Conservation (phyloP, 2,888 invertebrate species). For the Coremacera marginata region DNA sequence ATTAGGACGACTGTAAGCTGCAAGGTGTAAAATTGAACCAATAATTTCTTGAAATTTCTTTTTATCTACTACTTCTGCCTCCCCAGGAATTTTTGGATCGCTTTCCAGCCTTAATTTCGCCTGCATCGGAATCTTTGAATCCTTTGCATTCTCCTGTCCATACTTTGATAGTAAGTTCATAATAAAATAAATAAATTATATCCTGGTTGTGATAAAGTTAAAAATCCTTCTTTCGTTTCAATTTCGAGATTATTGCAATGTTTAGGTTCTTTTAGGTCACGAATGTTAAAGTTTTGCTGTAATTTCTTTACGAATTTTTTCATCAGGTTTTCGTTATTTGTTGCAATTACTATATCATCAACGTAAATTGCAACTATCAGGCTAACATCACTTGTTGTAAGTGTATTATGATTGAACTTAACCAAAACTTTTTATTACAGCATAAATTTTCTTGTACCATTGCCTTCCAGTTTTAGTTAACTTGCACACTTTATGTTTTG, state of each 20-base stretch:
- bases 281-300: constrained; percentile 26
- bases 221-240: background rate
- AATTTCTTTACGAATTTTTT: constrained; percentile 17
- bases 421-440: constrained; percentile 19
- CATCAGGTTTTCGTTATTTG: constrained; percentile 17
- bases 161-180: constrained; percentile 1
- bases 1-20: background rate
- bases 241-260: constrained; percentile 24
- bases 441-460: constrained; percentile 25
- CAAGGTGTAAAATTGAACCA: background rate
- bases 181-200: no score
- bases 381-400: constrained; percentile 12
- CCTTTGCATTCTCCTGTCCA: constrained; percentile 26
- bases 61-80: constrained; percentile 1
- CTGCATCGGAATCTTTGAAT: constrained; percentile 30
- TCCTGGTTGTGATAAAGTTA: background rate
- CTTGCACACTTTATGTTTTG: constrained; percentile 21
- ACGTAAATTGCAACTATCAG: no score
- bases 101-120: background rate
- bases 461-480: constrained; percentile 27
- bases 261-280: constrained; percentile 17
- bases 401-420: constrained; percentile 20
- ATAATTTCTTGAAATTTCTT: constrained; percentile 15
- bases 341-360: no score
- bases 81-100: background rate